phyloP scores from a whole-genome alignment of 2,888 invertebrate species.

The Bursaphelenchus okinawaensis region DNA sequence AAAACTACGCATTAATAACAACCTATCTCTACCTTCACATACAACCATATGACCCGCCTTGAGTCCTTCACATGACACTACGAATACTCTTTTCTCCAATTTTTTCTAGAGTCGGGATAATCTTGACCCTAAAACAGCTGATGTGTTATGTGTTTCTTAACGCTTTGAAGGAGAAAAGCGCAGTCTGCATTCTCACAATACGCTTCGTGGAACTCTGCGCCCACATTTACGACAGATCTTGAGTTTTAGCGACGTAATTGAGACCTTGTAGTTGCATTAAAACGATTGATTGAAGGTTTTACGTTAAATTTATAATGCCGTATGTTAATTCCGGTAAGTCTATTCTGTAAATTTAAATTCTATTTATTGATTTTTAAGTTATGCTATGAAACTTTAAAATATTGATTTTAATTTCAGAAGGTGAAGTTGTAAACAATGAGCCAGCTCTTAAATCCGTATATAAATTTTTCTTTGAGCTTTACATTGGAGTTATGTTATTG shows the following conservation, averaged over 20 bases:
- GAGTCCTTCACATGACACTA: neutral
- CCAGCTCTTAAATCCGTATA: slow-evolving; percentile 7
- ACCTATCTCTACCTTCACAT: no score
- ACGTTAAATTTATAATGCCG: neutral
- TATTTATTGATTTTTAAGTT: neutral
- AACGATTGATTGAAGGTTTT: no score
- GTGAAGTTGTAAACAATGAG: slow-evolving; percentile 8
- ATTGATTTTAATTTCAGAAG: neutral
- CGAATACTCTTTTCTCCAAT: neutral
- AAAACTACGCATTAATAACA: neutral
- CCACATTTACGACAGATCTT: neutral
- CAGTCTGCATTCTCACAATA: no score
- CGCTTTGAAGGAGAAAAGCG: no score
- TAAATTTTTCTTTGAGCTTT: slow-evolving; percentile 10
- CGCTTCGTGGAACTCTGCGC: neutral
- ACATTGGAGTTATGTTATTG: slow-evolving; percentile 10
- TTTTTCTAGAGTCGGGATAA: neutral
- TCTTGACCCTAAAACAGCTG: neutral
- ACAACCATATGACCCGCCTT: neutral
- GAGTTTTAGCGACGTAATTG: no score
- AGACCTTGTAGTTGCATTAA: no score
- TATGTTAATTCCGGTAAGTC: slow-evolving; percentile 14
- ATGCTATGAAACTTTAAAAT: neutral
- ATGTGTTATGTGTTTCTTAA: no score
- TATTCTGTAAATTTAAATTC: slow-evolving; percentile 1